Conservation (phyloP, 37 sponge, comb jelly and placozoan species). For the Petrosia ficiformis region DNA sequence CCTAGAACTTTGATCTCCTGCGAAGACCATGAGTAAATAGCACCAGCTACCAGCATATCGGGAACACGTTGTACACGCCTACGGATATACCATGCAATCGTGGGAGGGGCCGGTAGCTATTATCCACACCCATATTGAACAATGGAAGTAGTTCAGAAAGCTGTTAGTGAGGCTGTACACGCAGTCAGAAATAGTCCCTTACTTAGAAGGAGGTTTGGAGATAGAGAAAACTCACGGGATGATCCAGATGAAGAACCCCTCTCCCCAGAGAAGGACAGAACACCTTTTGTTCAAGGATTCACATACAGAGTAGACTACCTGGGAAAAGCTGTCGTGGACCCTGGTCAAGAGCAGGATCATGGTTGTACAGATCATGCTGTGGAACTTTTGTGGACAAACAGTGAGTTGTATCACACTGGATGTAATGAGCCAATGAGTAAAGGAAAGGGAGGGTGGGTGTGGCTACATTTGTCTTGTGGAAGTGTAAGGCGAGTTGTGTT, state of each 20-base stretch:
- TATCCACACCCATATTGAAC: no score
- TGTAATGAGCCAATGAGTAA: no score
- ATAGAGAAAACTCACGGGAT: not conserved
- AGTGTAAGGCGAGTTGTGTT: no score
- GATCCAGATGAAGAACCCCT: not conserved
- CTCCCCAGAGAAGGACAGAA: constrained; percentile 63
- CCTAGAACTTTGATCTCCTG: no score
- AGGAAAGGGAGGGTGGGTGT: no score
- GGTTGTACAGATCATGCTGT: constrained; percentile 67
- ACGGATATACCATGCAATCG: no score
- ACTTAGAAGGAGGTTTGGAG: constrained; percentile 66
- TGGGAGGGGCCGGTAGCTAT: no score
- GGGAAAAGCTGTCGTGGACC: constrained; percentile 42
- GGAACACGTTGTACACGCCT: no score
- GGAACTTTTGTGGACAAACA: constrained; percentile 3
- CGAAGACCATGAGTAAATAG: no score
- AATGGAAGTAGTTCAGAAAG: constrained; percentile 77
- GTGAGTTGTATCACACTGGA: no score
- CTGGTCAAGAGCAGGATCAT: constrained; percentile 51
- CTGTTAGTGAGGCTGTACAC: constrained; percentile 58
- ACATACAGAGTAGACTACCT: constrained; percentile 62
- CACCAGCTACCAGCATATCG: no score
- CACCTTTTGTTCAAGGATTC: constrained; percentile 83
- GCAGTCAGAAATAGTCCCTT: constrained; percentile 74
- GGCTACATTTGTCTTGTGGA: no score